Conservation (phyloP, 37 sponge, comb jelly and placozoan species). For the Axinella damicornis region DNA sequence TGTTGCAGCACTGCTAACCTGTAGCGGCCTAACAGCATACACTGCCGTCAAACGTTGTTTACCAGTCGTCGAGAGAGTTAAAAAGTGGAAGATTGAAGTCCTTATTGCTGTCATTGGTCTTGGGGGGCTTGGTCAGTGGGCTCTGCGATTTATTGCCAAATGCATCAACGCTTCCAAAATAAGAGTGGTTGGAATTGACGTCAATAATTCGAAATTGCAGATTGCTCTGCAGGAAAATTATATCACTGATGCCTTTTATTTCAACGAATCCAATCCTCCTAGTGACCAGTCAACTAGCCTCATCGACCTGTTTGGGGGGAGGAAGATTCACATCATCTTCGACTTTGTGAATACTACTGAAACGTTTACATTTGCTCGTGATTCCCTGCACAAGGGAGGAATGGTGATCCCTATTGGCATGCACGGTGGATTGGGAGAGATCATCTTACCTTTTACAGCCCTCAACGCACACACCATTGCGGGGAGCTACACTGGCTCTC, state of each 20-base stretch:
- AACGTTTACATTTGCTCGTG: conserved; percentile 22
- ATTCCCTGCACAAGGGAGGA: conserved; percentile 10
- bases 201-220: conserved; percentile 13
- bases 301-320: not conserved
- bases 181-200: conserved; percentile 32
- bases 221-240: not conserved
- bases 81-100: not conserved
- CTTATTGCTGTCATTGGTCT: conserved; percentile 48
- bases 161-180: not conserved
- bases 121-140: conserved; percentile 53
- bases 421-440: conserved; percentile 43
- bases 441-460: conserved; percentile 24
- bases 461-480: not conserved
- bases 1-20: conserved; percentile 33
- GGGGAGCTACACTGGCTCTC: conserved; percentile 38
- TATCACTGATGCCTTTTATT: conserved; percentile 19
- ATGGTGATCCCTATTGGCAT: conserved; percentile 46
- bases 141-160: conserved; percentile 15
- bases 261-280: not conserved
- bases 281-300: conserved; percentile 1
- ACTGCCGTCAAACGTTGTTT: conserved; percentile 27
- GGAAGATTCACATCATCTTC: conserved; percentile 8
- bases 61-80: not conserved
- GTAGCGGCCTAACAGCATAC: conserved; percentile 45
- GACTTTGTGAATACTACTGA: conserved; percentile 59